A percentile compares a stretch with the other conserved stretches of the same genome.
These are phyloP conservation scores for Melinaea marsaeus DNA, from an alignment of 2,888 invertebrate species.

Conservation along the genomic window DNA sequence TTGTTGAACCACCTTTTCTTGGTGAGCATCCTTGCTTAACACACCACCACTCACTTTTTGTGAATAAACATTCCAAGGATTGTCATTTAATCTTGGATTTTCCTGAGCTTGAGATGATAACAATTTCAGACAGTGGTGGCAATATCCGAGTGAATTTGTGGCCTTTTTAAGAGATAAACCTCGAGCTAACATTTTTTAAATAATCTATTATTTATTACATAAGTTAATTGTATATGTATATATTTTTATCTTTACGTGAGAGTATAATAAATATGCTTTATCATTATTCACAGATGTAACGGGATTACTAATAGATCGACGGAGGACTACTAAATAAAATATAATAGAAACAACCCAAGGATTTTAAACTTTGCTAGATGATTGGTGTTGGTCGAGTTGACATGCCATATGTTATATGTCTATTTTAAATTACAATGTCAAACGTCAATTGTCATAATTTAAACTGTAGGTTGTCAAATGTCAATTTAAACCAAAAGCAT, in stretches of 20 bases:
- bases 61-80: constrained; percentile 76
- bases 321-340: no score
- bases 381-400: no score
- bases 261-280: no score
- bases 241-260: not conserved
- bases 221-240: not conserved
- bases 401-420: no score
- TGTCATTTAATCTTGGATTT: constrained; percentile 40
- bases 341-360: no score
- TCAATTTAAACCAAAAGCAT: no score
- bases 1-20: constrained; percentile 81
- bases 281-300: no score
- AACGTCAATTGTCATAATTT: no score
- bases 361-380: no score
- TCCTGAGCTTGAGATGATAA: constrained; percentile 54
- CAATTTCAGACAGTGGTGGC: constrained; percentile 54
- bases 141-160: constrained; percentile 52
- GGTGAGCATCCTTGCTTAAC: constrained; percentile 83
- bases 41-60: constrained; percentile 78
- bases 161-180: constrained; percentile 47
- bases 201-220: constrained; percentile 3
- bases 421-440: no score
- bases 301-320: no score
- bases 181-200: constrained; percentile 48
- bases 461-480: no score